Conservation (phyloP, 92 coral and sea anemone genomes). For the Epizoanthus rinbou region DNA sequence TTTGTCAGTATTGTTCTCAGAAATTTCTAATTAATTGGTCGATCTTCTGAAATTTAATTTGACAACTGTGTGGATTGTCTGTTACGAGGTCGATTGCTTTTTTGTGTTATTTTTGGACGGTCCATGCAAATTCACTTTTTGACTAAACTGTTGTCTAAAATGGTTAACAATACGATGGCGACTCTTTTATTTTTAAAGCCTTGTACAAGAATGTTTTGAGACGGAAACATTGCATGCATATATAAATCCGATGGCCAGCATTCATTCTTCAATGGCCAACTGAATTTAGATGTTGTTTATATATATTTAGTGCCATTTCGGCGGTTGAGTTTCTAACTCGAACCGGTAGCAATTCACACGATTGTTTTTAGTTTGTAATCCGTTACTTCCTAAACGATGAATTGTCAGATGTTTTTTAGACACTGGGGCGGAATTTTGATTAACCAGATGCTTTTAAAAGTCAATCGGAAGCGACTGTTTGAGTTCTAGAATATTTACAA, state of each 20-base stretch:
- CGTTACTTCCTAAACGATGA: background rate
- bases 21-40: background rate
- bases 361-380: background rate
- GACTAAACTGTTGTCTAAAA: background rate
- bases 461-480: background rate
- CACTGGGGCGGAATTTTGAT: background rate
- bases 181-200: background rate
- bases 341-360: background rate
- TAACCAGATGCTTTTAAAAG: background rate
- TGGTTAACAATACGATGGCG: background rate
- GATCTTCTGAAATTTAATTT: background rate
- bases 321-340: background rate
- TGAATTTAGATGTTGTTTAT: constrained; percentile 3
- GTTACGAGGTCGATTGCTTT: constrained; percentile 11
- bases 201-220: background rate
- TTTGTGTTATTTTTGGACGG: background rate
- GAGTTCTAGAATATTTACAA: background rate
- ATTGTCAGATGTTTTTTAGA: background rate
- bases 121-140: background rate
- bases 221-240: constrained; percentile 20
- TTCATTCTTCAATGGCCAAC: background rate
- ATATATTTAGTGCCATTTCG: background rate
- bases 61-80: constrained; percentile 1
- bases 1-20: background rate
- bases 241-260: background rate